Base-by-base conservation (phyloP, 2,113 vertebrate species). In the Antigone vipio region DNA sequence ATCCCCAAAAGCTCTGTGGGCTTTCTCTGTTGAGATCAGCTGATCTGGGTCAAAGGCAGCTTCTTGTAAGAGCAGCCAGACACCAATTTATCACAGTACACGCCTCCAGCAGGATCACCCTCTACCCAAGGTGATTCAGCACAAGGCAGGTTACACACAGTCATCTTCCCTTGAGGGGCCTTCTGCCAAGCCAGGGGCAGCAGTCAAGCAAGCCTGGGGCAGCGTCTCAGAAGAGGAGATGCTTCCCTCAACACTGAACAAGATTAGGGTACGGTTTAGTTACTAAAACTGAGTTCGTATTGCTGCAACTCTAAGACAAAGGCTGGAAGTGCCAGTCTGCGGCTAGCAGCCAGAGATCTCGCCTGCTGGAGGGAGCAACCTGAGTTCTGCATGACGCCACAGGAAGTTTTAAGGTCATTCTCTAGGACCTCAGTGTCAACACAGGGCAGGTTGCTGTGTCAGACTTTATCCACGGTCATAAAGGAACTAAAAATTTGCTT, bases 291-390 rank as follows among this genome's bases (percentile, higher is more conserved):
- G 62, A 72, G 38, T 24, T 60, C 8, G 15, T 16, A 20, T 0
- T 47, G 8, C 49, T 69, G 32, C 11, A 23, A 32, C 34, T 45
- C 35, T 4, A 75, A 8, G 9, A 59, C 15, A 55, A 71, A 42
- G 27, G 5, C 22, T n/a, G 3, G 3, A 77, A 47, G 16, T 3
- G 1, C 22, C 22, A 47, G 47, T 0, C 2, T 63, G 26, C 34
- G 56, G 11, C 0, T 58, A 18, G n/a, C 27, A 81, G 35, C 24
- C 55, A 69, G 29, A 24, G 26, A 38, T 38, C 49, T 82, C 7
- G 3, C 29, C 23, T 27, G 27, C 30, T 8, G 22, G 20, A 49
- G 32, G 26, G 20, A 75, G 24, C 9, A 26, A 60, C 5, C 30
- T 4, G 3, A 17, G 17, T 49, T 66, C 73, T 30, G 15, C 15